phyloP scores from a whole-genome alignment of 2,797 vertebrate species.

The Myripristis jacobus region DNA sequence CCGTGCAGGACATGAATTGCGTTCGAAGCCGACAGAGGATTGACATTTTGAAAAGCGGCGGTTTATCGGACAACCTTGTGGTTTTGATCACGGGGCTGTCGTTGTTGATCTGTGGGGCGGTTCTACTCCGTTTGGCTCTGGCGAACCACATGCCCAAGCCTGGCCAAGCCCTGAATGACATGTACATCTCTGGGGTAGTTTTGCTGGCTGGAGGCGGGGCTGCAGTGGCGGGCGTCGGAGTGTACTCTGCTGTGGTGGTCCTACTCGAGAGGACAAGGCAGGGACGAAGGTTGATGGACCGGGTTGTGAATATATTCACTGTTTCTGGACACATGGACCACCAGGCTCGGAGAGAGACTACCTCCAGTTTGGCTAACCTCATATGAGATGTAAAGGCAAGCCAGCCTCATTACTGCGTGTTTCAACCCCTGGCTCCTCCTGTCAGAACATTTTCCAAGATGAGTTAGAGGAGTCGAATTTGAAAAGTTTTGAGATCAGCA shows the following conservation, averaged over 20 bases:
- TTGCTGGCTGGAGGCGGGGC: slow-evolving; percentile 86
- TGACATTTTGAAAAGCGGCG: slow-evolving; percentile 92
- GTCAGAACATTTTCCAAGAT: slow-evolving; percentile 30
- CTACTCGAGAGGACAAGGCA: slow-evolving; percentile 79
- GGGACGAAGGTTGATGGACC: slow-evolving; percentile 74
- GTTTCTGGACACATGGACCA: slow-evolving; percentile 89
- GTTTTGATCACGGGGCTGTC: slow-evolving; percentile 89
- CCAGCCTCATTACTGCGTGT: background rate
- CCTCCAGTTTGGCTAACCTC: slow-evolving; percentile 95
- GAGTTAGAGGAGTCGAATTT: slow-evolving; percentile 33
- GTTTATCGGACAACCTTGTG: slow-evolving; percentile 89
- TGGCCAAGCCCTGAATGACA: slow-evolving; percentile 88
- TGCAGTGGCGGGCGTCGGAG: slow-evolving; percentile 82
- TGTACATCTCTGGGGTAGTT: slow-evolving; percentile 92
- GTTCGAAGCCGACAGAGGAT: slow-evolving; percentile 90
- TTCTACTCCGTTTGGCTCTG: slow-evolving; percentile 88
- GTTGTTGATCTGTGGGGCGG: slow-evolving; percentile 89
- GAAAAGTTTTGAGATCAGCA: slow-evolving; percentile 17
- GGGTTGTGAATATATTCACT: slow-evolving; percentile 88
- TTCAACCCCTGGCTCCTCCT: background rate
- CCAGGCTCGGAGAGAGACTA: slow-evolving; percentile 87
- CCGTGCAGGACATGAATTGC: slow-evolving; percentile 99
- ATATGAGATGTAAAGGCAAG: slow-evolving; percentile 81
- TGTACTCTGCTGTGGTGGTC: slow-evolving; percentile 76
- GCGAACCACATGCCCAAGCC: slow-evolving; percentile 86